Base-by-base conservation (phyloP, 2,113 vertebrate species). In the Macrotus californicus region DNA sequence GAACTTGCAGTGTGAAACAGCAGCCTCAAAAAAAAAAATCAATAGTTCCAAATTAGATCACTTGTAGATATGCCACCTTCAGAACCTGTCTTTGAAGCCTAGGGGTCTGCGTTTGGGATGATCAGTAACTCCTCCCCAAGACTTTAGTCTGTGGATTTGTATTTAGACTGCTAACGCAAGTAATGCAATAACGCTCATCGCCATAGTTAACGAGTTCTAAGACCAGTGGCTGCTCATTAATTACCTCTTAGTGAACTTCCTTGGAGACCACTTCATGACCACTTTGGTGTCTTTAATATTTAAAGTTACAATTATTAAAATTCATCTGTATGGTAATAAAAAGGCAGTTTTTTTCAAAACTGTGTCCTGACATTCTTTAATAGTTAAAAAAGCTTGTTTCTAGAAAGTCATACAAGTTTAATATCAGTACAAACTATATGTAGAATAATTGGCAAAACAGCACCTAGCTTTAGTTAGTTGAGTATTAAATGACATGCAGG, bases 1-100 rank as follows among this genome's bases (percentile, higher is more conserved):
- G 95, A 98, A 96, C 87, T 93, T 82, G 87, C 56, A 93, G 16
- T 70, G 84, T 97, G 96, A 96, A 98, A 94, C 26, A 96, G 66
- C 81, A 61, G 77, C 96, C 97, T 97, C 89, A 92, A 97, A 97
- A 97, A 98, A 97, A 96, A 94, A 86, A 21, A 88, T 21, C 52
- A 46, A 46, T 93, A 96, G 88, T 77, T 97, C 95, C 96, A 95
- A 34, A 94, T 91, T 36, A 69, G 89, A 85, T 59, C 83, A 8
- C 95, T 97, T 92, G 89, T 93, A 93, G 96, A 94, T 95, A 91
- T 79, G 0, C 24, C 94, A 77, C 97, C 98, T 98, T 95, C 43
- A 31, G 41, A 97, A 34, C 36, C 64, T 80, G 88, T 79, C 93
- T 94, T 96, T 82, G 39, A 77, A 92, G 93, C 66, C 84, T 85